Conservation (phyloP, 1,140 invertebrate genomes). For the Zaprionus tsacasi region DNA sequence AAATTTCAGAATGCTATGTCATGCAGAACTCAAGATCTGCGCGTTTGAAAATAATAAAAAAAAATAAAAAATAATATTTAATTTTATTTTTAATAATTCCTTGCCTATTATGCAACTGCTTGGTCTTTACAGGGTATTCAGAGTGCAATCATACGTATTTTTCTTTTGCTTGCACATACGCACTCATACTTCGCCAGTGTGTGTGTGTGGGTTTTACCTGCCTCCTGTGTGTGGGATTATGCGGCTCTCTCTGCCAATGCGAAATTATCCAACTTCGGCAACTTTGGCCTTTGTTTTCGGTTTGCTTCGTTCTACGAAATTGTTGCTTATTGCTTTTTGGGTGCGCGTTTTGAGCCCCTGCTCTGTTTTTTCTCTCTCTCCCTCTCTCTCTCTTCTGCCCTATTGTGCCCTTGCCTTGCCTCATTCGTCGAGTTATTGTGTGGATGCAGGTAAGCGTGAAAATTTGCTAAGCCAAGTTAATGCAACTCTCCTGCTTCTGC, state of each 20-base stretch:
- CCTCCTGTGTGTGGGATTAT: slow-evolving; percentile 72
- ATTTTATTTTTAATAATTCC: background rate
- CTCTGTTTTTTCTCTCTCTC: slow-evolving; percentile 10
- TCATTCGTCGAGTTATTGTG: slow-evolving; percentile 53
- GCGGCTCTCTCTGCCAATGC: slow-evolving; percentile 67
- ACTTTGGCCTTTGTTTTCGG: slow-evolving; percentile 51
- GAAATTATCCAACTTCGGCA: slow-evolving; percentile 77
- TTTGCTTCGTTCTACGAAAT: slow-evolving; percentile 50
- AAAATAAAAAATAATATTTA: background rate
- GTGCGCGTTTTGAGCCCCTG: slow-evolving; percentile 23
- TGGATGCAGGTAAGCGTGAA: slow-evolving; percentile 71
- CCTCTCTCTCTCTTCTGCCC: background rate
- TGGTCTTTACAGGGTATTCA: slow-evolving; percentile 29
- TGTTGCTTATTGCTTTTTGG: slow-evolving; percentile 78
- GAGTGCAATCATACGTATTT: slow-evolving; percentile 60
- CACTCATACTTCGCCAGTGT: slow-evolving; percentile 38
- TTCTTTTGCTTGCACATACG: slow-evolving; percentile 4
- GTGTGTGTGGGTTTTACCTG: slow-evolving; percentile 59
- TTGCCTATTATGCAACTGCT: too few relatives aligned
- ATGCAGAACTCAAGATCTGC: background rate
- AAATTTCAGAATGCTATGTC: background rate
- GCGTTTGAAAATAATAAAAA: background rate
- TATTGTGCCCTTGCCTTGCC: background rate
- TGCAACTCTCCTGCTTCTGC: slow-evolving; percentile 53
- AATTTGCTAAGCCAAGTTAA: slow-evolving; percentile 80